Percentiles rank a stretch among this genome's conserved stretches.
These are phyloP conservation scores for Serrognathus titanus DNA, from an alignment of 2,888 invertebrate species.

Conservation along the genomic window DNA sequence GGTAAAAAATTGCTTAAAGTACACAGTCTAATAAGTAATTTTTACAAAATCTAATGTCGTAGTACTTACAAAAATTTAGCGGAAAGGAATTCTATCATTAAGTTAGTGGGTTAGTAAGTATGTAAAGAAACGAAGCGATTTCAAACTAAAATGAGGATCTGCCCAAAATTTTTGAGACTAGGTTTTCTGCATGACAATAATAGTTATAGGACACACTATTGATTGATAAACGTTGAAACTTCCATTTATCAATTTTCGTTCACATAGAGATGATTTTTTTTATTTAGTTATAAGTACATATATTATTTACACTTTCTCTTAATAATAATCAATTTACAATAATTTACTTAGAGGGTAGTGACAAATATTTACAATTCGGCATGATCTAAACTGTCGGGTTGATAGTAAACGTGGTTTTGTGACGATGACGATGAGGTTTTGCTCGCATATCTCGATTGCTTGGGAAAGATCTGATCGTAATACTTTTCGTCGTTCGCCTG, in stretches of 20 bases:
- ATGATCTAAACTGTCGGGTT: constrained; percentile 43
- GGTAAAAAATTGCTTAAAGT: neutral
- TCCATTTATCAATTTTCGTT: neutral
- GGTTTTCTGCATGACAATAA: neutral
- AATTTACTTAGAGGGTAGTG: neutral
- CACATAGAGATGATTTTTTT: neutral
- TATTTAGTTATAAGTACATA: constrained; percentile 4
- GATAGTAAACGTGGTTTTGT: constrained; percentile 42
- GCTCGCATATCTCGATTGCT: constrained; percentile 31
- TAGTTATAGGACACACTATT: neutral
- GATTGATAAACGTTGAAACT: neutral
- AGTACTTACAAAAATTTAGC: neutral
- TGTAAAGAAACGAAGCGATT: too few relatives aligned
- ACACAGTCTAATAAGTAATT: neutral
- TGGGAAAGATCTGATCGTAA: constrained; percentile 60
- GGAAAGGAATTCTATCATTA: neutral
- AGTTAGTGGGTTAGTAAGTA: too few relatives aligned
- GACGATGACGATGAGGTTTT: constrained; percentile 15
- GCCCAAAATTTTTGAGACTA: neutral
- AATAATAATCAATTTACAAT: constrained; percentile 8
- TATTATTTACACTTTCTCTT: constrained; percentile 10
- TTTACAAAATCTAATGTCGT: neutral
- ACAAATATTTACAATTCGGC: constrained; percentile 47
- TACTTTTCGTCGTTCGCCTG: constrained; percentile 60
- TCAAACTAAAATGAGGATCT: too few relatives aligned